A percentile compares a stretch with the other conserved stretches of the same genome.
Evolutionary conservation across 2,888 invertebrate species (phyloP).

Genomic region (Lithodes maja): DNA sequence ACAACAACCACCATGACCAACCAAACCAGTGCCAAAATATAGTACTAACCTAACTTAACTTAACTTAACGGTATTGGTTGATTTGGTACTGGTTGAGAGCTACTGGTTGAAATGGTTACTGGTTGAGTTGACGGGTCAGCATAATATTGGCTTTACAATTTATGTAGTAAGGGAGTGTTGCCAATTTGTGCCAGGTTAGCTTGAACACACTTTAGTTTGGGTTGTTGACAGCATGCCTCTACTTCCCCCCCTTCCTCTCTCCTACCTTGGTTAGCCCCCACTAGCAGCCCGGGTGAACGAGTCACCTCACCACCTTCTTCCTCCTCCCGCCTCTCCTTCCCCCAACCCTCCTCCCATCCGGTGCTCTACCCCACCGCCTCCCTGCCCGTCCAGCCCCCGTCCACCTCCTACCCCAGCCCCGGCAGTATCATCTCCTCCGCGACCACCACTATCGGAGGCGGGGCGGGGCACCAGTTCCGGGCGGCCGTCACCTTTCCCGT

Average conservation of each 20-base stretch:
- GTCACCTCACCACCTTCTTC: background rate
- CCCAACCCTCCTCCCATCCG: slow-evolving; percentile 7
- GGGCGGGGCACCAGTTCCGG: slow-evolving; percentile 26
- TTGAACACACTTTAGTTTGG: background rate
- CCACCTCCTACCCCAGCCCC: slow-evolving; percentile 13
- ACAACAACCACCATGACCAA: too few relatives aligned
- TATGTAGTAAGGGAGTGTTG: too few relatives aligned
- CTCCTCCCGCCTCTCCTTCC: background rate
- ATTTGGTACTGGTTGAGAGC: too few relatives aligned
- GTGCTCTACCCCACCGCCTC: background rate
- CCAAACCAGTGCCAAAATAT: too few relatives aligned
- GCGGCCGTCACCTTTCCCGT: slow-evolving; percentile 42
- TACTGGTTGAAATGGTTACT: too few relatives aligned
- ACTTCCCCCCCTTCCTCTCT: background rate
- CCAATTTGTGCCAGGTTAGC: too few relatives aligned
- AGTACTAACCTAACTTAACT: too few relatives aligned
- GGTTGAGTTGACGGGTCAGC: too few relatives aligned
- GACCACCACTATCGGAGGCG: slow-evolving; percentile 32
- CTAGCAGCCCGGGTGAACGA: background rate
- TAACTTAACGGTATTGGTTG: too few relatives aligned
- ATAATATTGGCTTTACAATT: too few relatives aligned
- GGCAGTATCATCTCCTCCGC: slow-evolving; percentile 41
- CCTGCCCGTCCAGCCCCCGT: background rate
- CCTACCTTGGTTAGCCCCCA: background rate
- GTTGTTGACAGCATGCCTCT: slow-evolving; percentile 4